Evolutionary conservation across 2,113 vertebrate genomes (phyloP).

Genomic region (Muscicapa adusta): DNA sequence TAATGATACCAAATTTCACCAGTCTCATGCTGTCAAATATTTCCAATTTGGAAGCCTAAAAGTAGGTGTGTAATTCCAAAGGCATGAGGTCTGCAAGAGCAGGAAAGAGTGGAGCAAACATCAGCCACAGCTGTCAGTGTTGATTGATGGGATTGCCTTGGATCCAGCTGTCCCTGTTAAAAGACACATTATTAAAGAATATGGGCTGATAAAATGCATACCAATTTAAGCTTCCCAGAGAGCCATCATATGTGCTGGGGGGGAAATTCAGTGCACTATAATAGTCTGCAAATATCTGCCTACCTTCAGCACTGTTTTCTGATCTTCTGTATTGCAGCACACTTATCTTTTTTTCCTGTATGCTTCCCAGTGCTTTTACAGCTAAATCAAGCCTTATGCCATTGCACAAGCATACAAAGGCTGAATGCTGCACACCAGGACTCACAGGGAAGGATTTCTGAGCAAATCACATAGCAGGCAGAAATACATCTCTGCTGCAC

Average conservation of each 20-base stretch:
- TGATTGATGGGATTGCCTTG: background rate
- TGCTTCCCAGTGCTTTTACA: background rate
- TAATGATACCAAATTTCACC: background rate
- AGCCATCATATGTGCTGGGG: accelerated
- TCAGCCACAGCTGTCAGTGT: background rate
- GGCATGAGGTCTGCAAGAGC: background rate
- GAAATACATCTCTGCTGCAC: background rate
- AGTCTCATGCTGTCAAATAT: background rate
- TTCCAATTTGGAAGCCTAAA: background rate
- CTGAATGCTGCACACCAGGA: background rate
- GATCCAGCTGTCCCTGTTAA: background rate
- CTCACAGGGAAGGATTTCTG: background rate
- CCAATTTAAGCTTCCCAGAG: background rate
- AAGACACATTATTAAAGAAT: background rate
- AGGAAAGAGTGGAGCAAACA: background rate
- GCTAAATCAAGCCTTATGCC: background rate
- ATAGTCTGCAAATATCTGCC: background rate
- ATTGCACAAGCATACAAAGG: background rate
- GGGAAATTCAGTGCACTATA: background rate
- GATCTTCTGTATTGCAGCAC: background rate
- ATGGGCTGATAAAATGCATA: background rate
- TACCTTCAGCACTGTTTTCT: background rate
- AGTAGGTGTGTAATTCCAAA: background rate
- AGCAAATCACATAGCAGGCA: background rate
- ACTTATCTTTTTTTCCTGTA: background rate